Evolutionary conservation across 2,888 invertebrate genomes (phyloP).

Genomic region (Ormyrus pomaceus): DNA sequence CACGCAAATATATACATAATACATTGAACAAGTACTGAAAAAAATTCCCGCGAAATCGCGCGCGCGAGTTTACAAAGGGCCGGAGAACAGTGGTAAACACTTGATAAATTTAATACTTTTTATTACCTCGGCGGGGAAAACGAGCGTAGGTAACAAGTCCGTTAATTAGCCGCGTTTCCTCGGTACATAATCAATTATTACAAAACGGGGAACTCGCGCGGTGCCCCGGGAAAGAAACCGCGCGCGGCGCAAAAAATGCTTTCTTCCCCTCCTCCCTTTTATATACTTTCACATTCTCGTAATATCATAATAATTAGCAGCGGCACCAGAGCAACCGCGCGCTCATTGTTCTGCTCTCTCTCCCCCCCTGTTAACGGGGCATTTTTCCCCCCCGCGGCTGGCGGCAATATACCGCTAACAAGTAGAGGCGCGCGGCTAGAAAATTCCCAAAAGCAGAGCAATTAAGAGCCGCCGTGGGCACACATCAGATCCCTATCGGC

Average conservation of each 20-base stretch:
- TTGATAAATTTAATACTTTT: no score
- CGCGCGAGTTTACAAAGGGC: no score
- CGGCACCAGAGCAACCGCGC: neutral
- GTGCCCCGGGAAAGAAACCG: neutral
- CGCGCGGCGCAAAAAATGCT: neutral
- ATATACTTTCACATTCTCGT: conserved; percentile 45
- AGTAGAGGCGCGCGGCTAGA: conserved; percentile 8
- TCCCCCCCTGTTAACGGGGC: conserved; percentile 14
- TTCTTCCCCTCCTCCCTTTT: neutral
- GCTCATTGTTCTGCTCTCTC: conserved; percentile 38
- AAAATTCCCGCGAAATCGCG: no score
- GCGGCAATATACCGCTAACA: conserved; percentile 16
- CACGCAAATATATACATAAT: no score
- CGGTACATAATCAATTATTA: conserved; percentile 32
- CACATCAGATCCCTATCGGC: conserved; percentile 27
- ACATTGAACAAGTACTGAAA: no score
- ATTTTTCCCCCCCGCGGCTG: conserved; percentile 12
- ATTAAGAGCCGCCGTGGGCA: conserved; percentile 34
- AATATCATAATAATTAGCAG: conserved; percentile 48
- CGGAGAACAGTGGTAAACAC: no score
- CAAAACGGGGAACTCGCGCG: conserved; percentile 23
- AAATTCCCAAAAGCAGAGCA: conserved; percentile 48
- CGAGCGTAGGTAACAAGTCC: neutral
- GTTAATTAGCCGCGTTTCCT: conserved; percentile 14
- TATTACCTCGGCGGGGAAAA: no score